Percentiles rank a stretch among this genome's conserved stretches.
phyloP scores from a whole-genome alignment of 2,113 vertebrate genomes.

The Malaclemys terrapin region DNA sequence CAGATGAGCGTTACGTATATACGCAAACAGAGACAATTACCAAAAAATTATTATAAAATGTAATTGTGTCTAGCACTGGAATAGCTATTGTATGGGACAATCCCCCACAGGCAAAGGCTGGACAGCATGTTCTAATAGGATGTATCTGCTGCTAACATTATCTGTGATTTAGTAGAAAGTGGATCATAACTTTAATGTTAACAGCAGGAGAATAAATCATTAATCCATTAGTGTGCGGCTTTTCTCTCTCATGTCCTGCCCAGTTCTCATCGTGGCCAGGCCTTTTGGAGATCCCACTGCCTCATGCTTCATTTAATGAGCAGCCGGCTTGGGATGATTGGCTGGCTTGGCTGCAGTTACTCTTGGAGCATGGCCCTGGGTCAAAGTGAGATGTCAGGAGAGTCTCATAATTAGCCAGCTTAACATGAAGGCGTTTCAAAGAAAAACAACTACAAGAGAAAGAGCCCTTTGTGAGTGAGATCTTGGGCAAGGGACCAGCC shows the following conservation, averaged over 20 bases:
- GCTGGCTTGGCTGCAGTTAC: no score
- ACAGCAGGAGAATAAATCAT: neutral
- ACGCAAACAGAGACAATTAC: neutral
- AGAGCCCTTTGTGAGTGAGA: neutral
- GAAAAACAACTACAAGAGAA: neutral
- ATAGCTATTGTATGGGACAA: neutral
- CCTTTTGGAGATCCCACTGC: neutral
- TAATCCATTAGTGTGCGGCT: neutral
- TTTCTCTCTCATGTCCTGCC: neutral
- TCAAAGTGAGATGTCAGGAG: neutral
- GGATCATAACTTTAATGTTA: neutral
- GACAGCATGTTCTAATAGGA: neutral
- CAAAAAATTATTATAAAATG: neutral
- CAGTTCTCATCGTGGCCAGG: neutral
- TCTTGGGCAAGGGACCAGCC: neutral
- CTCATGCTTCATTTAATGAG: neutral
- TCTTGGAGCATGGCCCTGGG: neutral
- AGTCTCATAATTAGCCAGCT: neutral
- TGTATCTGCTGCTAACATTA: neutral
- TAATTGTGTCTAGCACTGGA: neutral
- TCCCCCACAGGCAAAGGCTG: neutral
- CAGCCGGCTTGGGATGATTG: neutral
- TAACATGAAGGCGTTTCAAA: neutral
- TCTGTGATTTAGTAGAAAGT: neutral
- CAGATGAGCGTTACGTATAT: neutral